Percentiles rank a stretch among this genome's conserved stretches.
Conservation (phyloP, 2,113 vertebrate genomes). For the human region GRCh38 chr5:160752501-160753000, state of each 20-base stretch:
- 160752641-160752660: neutral
- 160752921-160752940: neutral
- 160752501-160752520: too few relatives aligned
- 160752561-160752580: neutral
- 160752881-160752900: neutral
- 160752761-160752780: neutral
- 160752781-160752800: neutral
- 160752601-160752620: neutral
- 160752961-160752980: neutral
- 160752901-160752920: neutral
- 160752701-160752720: neutral
- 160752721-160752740: accelerated
- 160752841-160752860: neutral
- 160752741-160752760: neutral
- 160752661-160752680: slow-evolving; percentile 8
- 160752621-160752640: neutral
- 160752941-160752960: neutral
- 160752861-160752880: neutral
- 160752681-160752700: neutral
- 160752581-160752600: neutral
- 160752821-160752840: neutral
- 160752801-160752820: neutral
- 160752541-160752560: neutral
- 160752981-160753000: neutral
- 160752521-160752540: neutral